These are phyloP conservation scores for Sepiola atlantica DNA, from an alignment of 2,888 invertebrate genomes.

Conservation along the genomic window DNA sequence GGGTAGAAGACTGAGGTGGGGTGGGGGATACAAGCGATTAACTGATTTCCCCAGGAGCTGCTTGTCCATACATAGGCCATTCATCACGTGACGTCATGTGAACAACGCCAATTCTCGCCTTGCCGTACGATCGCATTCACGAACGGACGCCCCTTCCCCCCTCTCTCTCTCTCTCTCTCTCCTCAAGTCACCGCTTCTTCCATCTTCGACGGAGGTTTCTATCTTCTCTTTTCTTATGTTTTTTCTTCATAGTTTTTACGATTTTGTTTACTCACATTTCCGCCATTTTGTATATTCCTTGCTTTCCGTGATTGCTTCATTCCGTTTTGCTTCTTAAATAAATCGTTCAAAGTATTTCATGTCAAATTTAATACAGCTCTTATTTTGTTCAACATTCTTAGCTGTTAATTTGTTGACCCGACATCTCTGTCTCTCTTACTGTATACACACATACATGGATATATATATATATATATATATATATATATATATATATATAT, in stretches of 20 bases:
- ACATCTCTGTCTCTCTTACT: too few species aligned
- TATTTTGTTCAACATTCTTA: not conserved
- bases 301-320: not conserved
- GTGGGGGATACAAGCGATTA: not conserved
- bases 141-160: not conserved
- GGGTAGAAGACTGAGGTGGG: too few species aligned
- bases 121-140: not conserved
- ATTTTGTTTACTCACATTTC: not conserved
- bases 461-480: not conserved
- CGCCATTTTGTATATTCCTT: not conserved
- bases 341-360: not conserved
- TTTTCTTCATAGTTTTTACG: too few species aligned
- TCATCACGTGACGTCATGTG: slow-evolving; percentile 9
- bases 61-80: not conserved
- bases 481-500: not conserved
- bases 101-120: slow-evolving; percentile 11
- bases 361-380: not conserved
- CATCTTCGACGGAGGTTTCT: not conserved
- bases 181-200: not conserved
- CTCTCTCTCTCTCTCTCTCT: too few species aligned
- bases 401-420: not conserved
- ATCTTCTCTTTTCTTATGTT: too few species aligned
- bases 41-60: slow-evolving; percentile 8
- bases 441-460: too few species aligned
- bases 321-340: not conserved